These are phyloP conservation scores for Podarcis cretensis DNA, from an alignment of 2,113 vertebrate genomes.

Conservation along the genomic window DNA sequence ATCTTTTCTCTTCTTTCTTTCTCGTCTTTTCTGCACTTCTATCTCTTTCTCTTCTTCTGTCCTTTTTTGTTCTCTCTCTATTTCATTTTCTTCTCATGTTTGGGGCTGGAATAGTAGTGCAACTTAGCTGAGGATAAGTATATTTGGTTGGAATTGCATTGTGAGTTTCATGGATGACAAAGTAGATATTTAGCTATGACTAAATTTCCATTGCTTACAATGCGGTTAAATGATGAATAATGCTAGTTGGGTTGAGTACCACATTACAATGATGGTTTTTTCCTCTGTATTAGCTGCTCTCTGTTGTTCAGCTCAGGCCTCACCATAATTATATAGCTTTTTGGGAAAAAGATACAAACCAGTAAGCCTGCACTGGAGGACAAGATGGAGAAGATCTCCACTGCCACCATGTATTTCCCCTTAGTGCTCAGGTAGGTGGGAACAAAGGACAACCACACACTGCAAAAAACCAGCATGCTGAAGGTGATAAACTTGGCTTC, in stretches of 20 bases:
- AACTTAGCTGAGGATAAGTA: too few relatives aligned
- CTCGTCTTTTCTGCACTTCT: too few relatives aligned
- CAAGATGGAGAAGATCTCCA: not conserved
- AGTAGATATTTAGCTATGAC: too few relatives aligned
- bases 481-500: slow-evolving; percentile 8
- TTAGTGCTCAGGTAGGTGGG: not conserved
- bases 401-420: not conserved
- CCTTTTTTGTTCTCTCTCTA: too few relatives aligned
- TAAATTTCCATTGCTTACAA: not conserved
- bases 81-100: too few relatives aligned
- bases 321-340: not conserved
- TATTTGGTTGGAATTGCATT: too few relatives aligned
- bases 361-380: not conserved
- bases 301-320: not conserved
- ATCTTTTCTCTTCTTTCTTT: too few relatives aligned
- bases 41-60: too few relatives aligned
- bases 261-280: not conserved
- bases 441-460: not conserved
- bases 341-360: not conserved
- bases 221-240: not conserved
- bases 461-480: not conserved
- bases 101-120: too few relatives aligned
- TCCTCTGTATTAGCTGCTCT: not conserved
- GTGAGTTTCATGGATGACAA: too few relatives aligned
- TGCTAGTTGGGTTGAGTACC: too few relatives aligned